phyloP scores from a whole-genome alignment of 2,797 vertebrate genomes.

The Lophotriccus pileatus region DNA sequence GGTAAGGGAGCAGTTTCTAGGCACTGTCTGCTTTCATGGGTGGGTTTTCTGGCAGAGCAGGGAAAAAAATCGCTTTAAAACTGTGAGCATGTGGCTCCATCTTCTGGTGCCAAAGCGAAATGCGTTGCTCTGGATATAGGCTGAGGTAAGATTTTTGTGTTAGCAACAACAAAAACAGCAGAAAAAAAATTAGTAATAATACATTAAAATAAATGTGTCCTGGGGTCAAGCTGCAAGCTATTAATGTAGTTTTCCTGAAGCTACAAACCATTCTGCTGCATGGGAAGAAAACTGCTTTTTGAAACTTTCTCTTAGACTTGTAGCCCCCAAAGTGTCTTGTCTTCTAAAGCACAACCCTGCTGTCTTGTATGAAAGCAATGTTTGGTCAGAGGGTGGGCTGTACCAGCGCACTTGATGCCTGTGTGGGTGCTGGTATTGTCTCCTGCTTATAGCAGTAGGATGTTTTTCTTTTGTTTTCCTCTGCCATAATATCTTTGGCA shows the following conservation, averaged over 20 bases:
- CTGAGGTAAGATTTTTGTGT: background rate
- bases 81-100: slow-evolving; percentile 46
- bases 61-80: background rate
- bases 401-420: background rate
- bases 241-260: background rate
- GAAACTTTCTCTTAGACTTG: background rate
- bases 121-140: background rate
- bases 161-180: background rate
- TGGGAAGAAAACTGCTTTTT: background rate
- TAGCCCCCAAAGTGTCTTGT: background rate
- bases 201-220: background rate
- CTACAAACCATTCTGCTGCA: background rate
- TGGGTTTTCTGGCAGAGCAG: background rate
- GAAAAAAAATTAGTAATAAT: background rate
- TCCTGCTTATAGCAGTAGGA: background rate
- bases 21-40: background rate
- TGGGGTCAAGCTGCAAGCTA: background rate
- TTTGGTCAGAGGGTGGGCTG: background rate
- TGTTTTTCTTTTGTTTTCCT: background rate
- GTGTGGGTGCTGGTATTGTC: background rate
- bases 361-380: rapidly evolving
- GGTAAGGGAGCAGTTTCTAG: slow-evolving; percentile 24
- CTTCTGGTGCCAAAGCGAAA: slow-evolving; percentile 28
- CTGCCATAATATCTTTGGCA: background rate
- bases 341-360: rapidly evolving